Conservation (phyloP, 1,140 invertebrate species). For the Aphaenogaster ashmeadi region DNA sequence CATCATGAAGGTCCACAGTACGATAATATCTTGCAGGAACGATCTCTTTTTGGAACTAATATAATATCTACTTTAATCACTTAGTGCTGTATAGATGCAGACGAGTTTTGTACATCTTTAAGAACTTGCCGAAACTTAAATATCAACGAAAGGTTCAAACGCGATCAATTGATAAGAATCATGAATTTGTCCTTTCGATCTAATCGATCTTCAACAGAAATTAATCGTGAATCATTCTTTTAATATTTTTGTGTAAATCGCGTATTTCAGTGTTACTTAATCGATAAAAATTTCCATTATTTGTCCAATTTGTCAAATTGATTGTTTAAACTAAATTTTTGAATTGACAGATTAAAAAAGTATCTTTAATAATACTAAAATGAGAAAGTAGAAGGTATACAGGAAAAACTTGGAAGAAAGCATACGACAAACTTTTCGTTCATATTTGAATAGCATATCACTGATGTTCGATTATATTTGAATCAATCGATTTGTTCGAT, state of each 20-base stretch:
- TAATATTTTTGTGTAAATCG: background rate
- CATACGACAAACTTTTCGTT: constrained; percentile 49
- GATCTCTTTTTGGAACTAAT: constrained; percentile 63
- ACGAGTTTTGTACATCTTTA: constrained; percentile 23
- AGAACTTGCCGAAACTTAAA: constrained; percentile 22
- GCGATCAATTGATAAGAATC: background rate
- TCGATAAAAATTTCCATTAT: background rate
- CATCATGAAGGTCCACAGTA: constrained; percentile 73
- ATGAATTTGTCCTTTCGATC: background rate
- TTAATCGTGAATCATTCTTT: background rate
- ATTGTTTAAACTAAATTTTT: background rate
- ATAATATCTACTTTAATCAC: constrained; percentile 26
- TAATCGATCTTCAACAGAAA: background rate
- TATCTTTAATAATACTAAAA: background rate
- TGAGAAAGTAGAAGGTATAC: background rate
- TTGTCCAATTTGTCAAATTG: background rate
- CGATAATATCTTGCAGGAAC: constrained; percentile 67
- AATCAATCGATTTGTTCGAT: constrained; percentile 17
- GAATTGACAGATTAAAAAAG: background rate
- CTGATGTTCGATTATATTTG: constrained; percentile 40
- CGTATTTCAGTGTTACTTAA: too few relatives aligned
- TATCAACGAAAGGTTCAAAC: constrained; percentile 43
- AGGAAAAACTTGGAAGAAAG: background rate
- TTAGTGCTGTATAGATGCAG: constrained; percentile 15
- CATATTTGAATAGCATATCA: constrained; percentile 18